Conservation (phyloP, 2,888 invertebrate species). For the Synanthedon formicaeformis region DNA sequence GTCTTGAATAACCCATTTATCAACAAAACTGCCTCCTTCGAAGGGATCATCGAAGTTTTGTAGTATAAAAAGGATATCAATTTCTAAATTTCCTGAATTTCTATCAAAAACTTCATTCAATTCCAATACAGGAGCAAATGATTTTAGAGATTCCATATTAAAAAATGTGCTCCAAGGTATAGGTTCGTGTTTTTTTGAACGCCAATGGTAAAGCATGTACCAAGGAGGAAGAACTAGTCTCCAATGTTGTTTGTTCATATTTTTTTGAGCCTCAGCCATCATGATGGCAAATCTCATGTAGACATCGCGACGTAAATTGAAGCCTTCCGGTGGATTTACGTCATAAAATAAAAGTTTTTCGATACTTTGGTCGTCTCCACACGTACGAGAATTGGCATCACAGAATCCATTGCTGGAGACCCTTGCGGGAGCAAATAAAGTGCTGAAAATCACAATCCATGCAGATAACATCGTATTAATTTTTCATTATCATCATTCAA, state of each 20-base stretch:
- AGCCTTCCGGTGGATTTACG: constrained; percentile 95
- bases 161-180: constrained; percentile 90
- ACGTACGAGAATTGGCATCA: constrained; percentile 3
- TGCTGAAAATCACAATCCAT: too few species aligned
- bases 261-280: constrained; percentile 74
- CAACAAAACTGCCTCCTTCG: constrained; percentile 81
- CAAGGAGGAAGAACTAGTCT: constrained; percentile 91
- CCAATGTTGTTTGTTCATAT: constrained; percentile 59
- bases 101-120: constrained; percentile 78
- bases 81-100: constrained; percentile 33
- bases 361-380: neutral
- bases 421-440: too few species aligned
- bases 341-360: constrained; percentile 88
- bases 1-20: constrained; percentile 81
- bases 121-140: constrained; percentile 89
- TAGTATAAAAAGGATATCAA: constrained; percentile 84
- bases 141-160: constrained; percentile 80
- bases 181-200: constrained; percentile 65
- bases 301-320: constrained; percentile 95
- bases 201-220: constrained; percentile 93
- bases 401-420: constrained; percentile 1
- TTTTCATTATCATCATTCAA: too few species aligned
- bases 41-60: constrained; percentile 90
- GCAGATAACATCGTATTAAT: too few species aligned
- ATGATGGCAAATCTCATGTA: constrained; percentile 93